A percentile compares a stretch with the other conserved stretches of the same genome.
These are phyloP conservation scores for Murina feae DNA, from an alignment of 2,113 vertebrate genomes.

Conservation along the genomic window DNA sequence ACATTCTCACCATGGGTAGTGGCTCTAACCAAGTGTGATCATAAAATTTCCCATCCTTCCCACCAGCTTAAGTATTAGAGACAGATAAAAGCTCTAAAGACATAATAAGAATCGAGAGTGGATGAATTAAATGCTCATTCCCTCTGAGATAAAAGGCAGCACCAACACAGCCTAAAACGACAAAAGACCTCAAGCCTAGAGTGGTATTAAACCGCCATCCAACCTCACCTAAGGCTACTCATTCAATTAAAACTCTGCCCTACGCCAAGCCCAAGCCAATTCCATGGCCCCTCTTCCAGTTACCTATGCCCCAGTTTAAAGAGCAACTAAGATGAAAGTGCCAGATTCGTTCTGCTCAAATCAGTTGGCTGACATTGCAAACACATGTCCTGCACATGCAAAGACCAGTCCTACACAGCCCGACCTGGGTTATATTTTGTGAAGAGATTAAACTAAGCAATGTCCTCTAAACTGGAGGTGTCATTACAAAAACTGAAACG, in stretches of 20 bases:
- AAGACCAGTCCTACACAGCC: neutral
- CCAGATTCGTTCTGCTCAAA: slow-evolving; percentile 47
- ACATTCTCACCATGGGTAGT: neutral
- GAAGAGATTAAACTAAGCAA: slow-evolving; percentile 57
- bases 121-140: neutral
- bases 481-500: slow-evolving; percentile 35
- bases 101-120: neutral
- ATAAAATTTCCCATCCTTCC: neutral
- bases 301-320: slow-evolving; percentile 27
- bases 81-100: neutral
- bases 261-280: neutral
- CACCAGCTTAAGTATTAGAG: neutral
- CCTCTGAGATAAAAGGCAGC: neutral
- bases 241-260: neutral
- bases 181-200: neutral
- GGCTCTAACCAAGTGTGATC: neutral
- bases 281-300: neutral
- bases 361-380: slow-evolving; percentile 42
- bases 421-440: neutral
- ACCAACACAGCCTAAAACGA: neutral
- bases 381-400: slow-evolving; percentile 54
- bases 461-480: slow-evolving; percentile 8
- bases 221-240: neutral
- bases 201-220: neutral
- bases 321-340: slow-evolving; percentile 56